A percentile compares a stretch with the other conserved stretches of the same genome.
These are phyloP conservation scores for Telmatochromis sp. DNA, from an alignment of 2,113 vertebrate species.

Conservation along the genomic window DNA sequence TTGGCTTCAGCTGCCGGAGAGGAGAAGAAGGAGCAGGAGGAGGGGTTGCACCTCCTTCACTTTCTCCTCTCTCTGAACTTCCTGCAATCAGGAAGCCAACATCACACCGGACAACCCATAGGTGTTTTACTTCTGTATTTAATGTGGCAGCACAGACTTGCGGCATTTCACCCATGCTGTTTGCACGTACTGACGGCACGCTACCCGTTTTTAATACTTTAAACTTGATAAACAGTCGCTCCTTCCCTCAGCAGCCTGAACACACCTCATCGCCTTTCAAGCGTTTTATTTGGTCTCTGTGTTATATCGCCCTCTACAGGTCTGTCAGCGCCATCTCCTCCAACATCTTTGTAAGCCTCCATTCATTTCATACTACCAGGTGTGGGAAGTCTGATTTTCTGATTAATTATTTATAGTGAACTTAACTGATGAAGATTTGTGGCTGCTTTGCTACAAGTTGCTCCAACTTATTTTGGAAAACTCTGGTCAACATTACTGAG, in stretches of 20 bases:
- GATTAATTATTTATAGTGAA: neutral
- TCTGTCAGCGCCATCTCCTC: neutral
- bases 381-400: neutral
- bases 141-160: neutral
- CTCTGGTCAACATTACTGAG: neutral
- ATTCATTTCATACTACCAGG: neutral
- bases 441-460: neutral
- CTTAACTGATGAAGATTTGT: neutral
- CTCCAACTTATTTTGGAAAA: neutral
- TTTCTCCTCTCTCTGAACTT: neutral
- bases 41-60: slow-evolving; percentile 3
- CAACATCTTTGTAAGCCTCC: neutral
- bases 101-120: neutral
- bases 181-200: neutral
- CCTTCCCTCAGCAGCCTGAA: neutral
- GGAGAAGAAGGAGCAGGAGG: neutral
- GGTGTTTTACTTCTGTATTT: neutral
- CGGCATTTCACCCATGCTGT: accelerated
- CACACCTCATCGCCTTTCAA: neutral
- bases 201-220: neutral
- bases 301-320: slow-evolving; percentile 28
- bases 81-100: neutral
- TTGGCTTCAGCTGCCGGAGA: neutral
- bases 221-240: neutral
- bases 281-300: neutral